Evolutionary conservation across 2,888 invertebrate genomes (phyloP).

Genomic region (Lissonota sp.): DNA sequence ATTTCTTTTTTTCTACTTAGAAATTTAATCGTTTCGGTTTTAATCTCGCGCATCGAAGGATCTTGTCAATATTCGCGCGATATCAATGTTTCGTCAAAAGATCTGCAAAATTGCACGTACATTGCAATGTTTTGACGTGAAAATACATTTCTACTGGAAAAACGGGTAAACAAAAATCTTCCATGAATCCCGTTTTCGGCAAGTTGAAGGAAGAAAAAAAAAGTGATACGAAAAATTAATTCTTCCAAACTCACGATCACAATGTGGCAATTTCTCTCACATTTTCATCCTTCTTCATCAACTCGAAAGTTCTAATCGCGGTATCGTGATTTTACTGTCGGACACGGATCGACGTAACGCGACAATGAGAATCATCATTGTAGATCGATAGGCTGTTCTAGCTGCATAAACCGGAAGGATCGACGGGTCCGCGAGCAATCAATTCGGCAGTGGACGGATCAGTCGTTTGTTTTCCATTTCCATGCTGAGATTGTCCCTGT

Average conservation of each 20-base stretch:
- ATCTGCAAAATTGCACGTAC: too few relatives aligned
- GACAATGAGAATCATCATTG: slow-evolving; percentile 71
- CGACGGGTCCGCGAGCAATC: slow-evolving; percentile 81
- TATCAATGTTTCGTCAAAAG: too few relatives aligned
- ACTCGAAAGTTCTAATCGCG: slow-evolving; percentile 49
- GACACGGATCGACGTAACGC: slow-evolving; percentile 79
- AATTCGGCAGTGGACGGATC: slow-evolving; percentile 81
- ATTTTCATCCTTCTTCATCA: too few relatives aligned
- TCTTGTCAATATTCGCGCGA: too few relatives aligned
- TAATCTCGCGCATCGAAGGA: too few relatives aligned
- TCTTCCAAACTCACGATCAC: slow-evolving; percentile 75
- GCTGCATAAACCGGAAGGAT: slow-evolving; percentile 82
- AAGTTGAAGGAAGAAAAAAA: slow-evolving; percentile 6
- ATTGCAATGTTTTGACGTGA: too few relatives aligned
- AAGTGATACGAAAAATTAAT: slow-evolving; percentile 24
- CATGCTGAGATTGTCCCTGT: slow-evolving; percentile 72
- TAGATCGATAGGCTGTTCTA: slow-evolving; percentile 70
- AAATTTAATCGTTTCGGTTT: too few relatives aligned
- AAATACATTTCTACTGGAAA: too few relatives aligned
- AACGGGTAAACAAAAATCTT: neutral
- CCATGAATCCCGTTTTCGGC: neutral
- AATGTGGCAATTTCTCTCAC: slow-evolving; percentile 66
- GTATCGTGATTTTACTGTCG: slow-evolving; percentile 76
- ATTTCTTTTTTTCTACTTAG: too few relatives aligned
- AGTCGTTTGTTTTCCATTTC: slow-evolving; percentile 75